Evolutionary conservation across 2,113 vertebrate species (phyloP), one percentile per base, ranked within the genome.

Genomic region (Hiodon tergisus): DNA sequence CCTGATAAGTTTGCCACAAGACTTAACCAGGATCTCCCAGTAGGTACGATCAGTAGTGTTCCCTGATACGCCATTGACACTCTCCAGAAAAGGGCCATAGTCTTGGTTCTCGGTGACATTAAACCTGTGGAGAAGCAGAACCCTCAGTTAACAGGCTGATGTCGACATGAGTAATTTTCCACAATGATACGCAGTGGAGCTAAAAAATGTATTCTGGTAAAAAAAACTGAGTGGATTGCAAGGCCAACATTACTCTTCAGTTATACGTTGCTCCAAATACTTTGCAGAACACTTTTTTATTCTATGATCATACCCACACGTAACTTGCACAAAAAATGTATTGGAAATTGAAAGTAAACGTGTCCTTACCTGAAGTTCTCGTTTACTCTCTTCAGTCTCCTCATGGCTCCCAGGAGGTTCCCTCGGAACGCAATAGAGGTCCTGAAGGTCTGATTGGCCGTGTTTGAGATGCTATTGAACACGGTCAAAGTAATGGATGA

Each of bases 401-500:
- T 82, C 84, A 88, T n/a, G 5, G 71, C 86, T 0, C 85, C 85
- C 53, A 86, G 69, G 2, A 86, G 79, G 70, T 84, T 83, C 7
- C 85, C 83, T 67, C 79, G 72, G 52, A 31, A 0, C 3, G 3
- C 75, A 53, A 75, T 67, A 5, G 53, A 1, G 14, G 78, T 75
- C 57, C 9, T 77, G 81, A 61, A 83, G 69, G 4, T 81, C 68
- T 66, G 0, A 2, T 51, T 73, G 7, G 47, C 1, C 0, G 2
- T 8, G 8, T 55, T 10, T 1, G 0, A 0, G 0, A 85, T 0
- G n/a, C 53, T 75, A 80, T 83, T 80, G 54, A 55, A 7, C 72
- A 87, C 83, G 54, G 69, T 54, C 59, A 87, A 60, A 0, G 48
- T 6, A 13, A 87, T 69, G 62, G 79, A 55, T 69, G 3, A 1